Evolutionary conservation across 2,113 vertebrate species (phyloP), one percentile per base, ranked within the genome.

Genomic region (Probosciger aterrimus): DNA sequence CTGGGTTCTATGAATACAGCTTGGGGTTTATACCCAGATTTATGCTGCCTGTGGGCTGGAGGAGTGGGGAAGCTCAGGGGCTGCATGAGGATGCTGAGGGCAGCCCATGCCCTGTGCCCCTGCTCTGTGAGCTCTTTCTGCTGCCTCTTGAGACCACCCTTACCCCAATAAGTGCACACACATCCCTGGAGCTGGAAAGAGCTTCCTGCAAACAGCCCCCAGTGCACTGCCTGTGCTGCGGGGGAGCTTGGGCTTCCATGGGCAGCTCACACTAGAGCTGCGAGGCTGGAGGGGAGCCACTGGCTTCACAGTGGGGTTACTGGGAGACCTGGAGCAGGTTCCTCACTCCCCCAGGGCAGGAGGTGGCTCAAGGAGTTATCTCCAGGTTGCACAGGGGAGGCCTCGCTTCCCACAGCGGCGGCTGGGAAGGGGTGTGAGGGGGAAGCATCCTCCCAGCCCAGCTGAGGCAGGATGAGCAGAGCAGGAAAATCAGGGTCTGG

Each of bases 141-240:
- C 62, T 59, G 85, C 44, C 49, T 30, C 0, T 7, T 14, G n/a
- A 37, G 73, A 37, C 13, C 50, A 75, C 5, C 37, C 55, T 60
- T 14, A 8, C 24, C 39, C 37, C 47, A 2, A 10, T 15, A n/a
- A 35, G 18, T 3, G 19, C 10, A 20, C 11, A 8, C 12, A 0
- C 19, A 3, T 3, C 35, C 63, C 55, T 16, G 16, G 18, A 62
- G 49, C n/a, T 67, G 80, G 10, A 78, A 85, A 92, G n/a, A n/a
- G 39, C 11, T 63, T 62, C 46, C 73, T 81, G 64, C 75, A 23
- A 14, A 11, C 14, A 60, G 59, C 19, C 8, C 37, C 55, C 8
- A 3, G 2, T 0, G 47, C 44, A 24, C 31, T 1, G 3, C 59
- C 31, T 22, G 57, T 31, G 67, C 68, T 86, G 27, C 0, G 14